Evolutionary conservation across 2,797 vertebrate genomes (phyloP), one percentile per base, ranked within the genome.

Genomic region (Tapirus indicus): DNA sequence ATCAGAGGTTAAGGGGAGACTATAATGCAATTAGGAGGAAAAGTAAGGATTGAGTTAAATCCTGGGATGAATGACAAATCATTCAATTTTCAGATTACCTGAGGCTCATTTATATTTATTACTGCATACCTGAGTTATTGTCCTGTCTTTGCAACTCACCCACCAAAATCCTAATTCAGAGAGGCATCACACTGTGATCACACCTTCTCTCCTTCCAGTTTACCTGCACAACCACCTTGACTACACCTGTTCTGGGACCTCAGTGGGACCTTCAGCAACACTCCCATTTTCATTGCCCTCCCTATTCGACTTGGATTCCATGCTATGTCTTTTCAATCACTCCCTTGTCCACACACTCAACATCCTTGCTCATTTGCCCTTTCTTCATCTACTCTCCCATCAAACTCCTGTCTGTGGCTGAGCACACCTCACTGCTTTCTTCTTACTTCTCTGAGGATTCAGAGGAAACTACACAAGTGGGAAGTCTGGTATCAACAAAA

Each of bases 241-340:
- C 35, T 25, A 18, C 7, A 6, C 47, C 49, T 58, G 0, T 58
- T 35, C 62, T 60, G 44, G 14, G 21, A 58, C 29, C 2, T 83
- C 5, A 21, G 44, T 7, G 9, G 60, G 16, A 44, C 3, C 35
- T 54, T 71, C 35, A 47, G 8, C 20, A 62, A 4, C 20, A 56
- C 18, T 29, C 1, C 7, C n/a, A 3, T 41, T n/a, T 58, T n/a
- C 2, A 29, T 32, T 44, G 12, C 41, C 17, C 14, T 27, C 2
- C 32, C 20, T 6, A 17, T 68, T 69, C 0, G 0, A n/a, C 49
- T 29, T 20, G 5, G 1, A 41, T n/a, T 52, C 16, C 4, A 5
- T n/a, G 14, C 80, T 44, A 1, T 35, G 17, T 85, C 20, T 58
- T 91, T 44, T 72, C 29, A 27, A 17, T 64, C 71, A 69, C 6